phyloP scores from a whole-genome alignment of 2,113 vertebrate species.

The Tretioscincus oriximinensis region DNA sequence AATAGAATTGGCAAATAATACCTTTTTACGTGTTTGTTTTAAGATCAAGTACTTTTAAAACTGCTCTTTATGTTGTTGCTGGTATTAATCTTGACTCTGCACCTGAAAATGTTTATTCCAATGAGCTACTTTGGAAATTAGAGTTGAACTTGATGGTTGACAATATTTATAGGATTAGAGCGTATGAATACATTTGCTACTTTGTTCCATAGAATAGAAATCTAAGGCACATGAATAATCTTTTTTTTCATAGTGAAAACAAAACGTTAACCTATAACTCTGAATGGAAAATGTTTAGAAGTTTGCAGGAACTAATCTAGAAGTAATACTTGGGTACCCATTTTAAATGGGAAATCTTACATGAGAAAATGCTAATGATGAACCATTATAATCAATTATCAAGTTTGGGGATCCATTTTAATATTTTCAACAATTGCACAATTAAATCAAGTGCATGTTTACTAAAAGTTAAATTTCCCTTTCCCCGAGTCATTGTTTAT shows the following conservation, averaged over 20 bases:
- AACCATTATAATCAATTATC: no score
- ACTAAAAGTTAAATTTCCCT: neutral
- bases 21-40: neutral
- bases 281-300: neutral
- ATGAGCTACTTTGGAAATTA: no score
- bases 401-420: neutral
- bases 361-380: no score
- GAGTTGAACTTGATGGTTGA: neutral
- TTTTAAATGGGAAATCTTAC: neutral
- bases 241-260: neutral
- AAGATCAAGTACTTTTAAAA: neutral
- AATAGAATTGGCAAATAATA: neutral
- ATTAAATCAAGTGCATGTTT: neutral
- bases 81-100: neutral
- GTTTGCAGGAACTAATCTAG: neutral
- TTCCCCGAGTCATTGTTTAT: neutral
- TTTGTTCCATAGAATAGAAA: neutral
- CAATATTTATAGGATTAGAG: neutral
- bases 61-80: neutral
- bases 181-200: neutral
- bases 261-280: neutral
- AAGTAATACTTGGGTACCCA: neutral
- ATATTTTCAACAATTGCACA: neutral
- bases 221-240: neutral
- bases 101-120: neutral